Percentiles rank a stretch among this genome's conserved stretches.
phyloP scores from a whole-genome alignment of 2,797 vertebrate species.

The Erpetoichthys calabaricus region DNA sequence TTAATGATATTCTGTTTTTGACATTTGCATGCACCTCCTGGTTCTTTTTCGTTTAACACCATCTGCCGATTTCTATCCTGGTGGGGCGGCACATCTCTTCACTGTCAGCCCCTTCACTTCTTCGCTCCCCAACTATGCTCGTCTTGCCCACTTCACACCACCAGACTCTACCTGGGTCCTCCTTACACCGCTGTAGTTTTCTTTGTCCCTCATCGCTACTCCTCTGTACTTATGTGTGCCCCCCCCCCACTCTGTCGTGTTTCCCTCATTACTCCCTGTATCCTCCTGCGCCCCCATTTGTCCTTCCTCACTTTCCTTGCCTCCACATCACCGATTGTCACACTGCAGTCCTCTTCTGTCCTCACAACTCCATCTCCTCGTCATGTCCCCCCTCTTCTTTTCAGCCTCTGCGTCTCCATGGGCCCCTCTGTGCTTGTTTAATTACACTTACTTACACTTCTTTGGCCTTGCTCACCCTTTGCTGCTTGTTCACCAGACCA shows the following conservation, averaged over 20 bases:
- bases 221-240: not conserved
- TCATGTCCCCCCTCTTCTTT: constrained; percentile 24
- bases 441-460: too few relatives aligned
- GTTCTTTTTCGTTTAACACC: too few relatives aligned
- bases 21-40: too few relatives aligned
- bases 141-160: not conserved
- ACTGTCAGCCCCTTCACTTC: constrained; percentile 10
- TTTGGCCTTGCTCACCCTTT: too few relatives aligned
- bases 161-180: not conserved
- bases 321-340: not conserved
- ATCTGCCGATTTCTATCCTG: too few relatives aligned
- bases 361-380: constrained; percentile 9
- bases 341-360: not conserved
- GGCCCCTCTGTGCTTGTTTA: too few relatives aligned
- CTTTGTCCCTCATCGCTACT: not conserved
- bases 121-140: constrained; percentile 2
- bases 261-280: constrained; percentile 4
- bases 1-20: too few relatives aligned
- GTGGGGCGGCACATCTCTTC: not conserved
- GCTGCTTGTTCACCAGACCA: too few relatives aligned
- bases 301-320: not conserved
- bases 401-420: constrained; percentile 1
- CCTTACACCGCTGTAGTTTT: not conserved
- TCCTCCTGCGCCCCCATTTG: not conserved
- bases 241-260: constrained; percentile 3